Evolutionary conservation across 2,113 vertebrate genomes (phyloP), one percentile per base, ranked within the genome.

Genomic region (Barbus barbus): DNA sequence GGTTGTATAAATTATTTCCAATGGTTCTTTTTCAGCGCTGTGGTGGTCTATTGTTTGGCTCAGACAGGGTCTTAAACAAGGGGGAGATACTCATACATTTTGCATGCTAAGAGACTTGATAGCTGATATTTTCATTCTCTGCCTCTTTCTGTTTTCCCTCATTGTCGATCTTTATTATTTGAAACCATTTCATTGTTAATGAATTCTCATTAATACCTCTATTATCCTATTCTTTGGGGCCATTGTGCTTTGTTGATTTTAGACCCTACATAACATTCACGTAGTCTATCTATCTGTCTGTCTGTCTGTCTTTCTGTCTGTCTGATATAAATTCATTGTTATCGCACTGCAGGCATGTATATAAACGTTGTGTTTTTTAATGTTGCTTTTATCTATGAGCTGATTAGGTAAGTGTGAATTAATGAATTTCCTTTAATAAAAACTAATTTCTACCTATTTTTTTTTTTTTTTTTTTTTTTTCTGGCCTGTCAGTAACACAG

Each of bases 141-240:
- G 48, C n/a, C n/a, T 20, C 31, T 51, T 36, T 82, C 51, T 60
- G 67, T 83, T 56, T 38, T 44, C 16, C n/a, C 46, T 33, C 14
- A 20, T 77, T 51, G 3, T 38, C 8, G 1, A 14, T 28, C n/a
- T 71, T 71, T 72, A 56, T 56, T 26, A 82, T 82, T 36, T 8
- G 5, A 53, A 82, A 24, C 3, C 46, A 71, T 53, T 71, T 71
- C 9, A 67, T 69, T 84, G 33, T 58, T 71, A 58, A 53, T 71
- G 61, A 20, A 56, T 65, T 75, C 72, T 82, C 84, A 86, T 76
- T 82, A 81, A 77, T 20, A 51, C 48, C 36, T 78, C 26, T 44
- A 56, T 72, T 77, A 65, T 36, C 24, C 31, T 31, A 31, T n/a
- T n/a, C n/a, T n/a, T n/a, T n/a, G n/a, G n/a, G n/a, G n/a, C n/a